Conservation (phyloP, 2,113 vertebrate species). For the Phalacrocorax carbo region DNA sequence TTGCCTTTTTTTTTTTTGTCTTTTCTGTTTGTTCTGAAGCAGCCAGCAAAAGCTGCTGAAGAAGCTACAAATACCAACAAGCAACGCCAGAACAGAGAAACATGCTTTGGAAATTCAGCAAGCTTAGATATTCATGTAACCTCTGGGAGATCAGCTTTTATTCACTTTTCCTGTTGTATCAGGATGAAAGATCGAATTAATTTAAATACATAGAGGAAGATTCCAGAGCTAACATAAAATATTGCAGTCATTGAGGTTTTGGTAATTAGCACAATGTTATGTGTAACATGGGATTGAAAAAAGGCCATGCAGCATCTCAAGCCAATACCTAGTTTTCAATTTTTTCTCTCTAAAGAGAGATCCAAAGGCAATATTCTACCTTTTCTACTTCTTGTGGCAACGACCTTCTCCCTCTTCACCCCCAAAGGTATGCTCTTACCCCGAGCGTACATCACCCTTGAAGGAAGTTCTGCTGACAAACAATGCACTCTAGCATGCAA, state of each 20-base stretch:
- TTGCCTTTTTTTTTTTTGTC: not conserved
- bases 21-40: not conserved
- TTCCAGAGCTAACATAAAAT: not conserved
- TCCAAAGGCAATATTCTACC: not conserved
- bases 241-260: not conserved
- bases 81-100: not conserved
- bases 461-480: not conserved
- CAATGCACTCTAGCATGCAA: rapidly evolving
- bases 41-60: not conserved
- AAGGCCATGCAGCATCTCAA: not conserved
- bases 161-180: not conserved
- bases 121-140: not conserved
- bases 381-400: not conserved
- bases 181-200: not conserved
- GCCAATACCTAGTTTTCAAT: not conserved
- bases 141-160: not conserved
- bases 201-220: not conserved
- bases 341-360: not conserved
- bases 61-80: not conserved
- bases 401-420: not conserved
- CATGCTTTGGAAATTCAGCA: not conserved
- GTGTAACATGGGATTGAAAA: not conserved
- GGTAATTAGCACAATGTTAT: not conserved
- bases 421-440: not conserved
- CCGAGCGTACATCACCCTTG: not conserved